Evolutionary conservation across 1,140 invertebrate species (phyloP), one percentile per base, ranked within the genome.

Genomic region (Brachystomella parvula): DNA sequence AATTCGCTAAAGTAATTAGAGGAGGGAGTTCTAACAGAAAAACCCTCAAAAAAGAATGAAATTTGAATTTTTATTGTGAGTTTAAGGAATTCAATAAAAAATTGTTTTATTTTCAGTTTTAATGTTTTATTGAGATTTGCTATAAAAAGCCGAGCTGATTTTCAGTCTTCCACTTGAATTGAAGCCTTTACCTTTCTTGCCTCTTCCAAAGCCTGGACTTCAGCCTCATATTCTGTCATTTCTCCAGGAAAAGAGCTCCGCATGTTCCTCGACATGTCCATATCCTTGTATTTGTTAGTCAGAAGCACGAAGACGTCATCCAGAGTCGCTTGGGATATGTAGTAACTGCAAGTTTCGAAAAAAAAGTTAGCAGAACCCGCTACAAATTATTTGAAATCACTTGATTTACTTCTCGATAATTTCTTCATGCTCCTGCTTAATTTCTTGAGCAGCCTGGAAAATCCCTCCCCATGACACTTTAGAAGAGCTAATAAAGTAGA

Each of bases 291-390:
- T 60, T 67, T 71, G 35, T 71, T 71, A 17, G 69, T 67, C 24
- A 71, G 32, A 9, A 67, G 39, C 33, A 71, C 49, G 32, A 71
- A 71, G 15, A 71, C 31, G 26, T 71, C 69, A 19, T 71, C 69
- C 9, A 71, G 29, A 12, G 53, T 21, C 29, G 56, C 58, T 31
- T 71, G 65, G 2, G 59, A 39, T 0, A 71, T 32, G 28, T 67
- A 62, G 26, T 60, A 70, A 24, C 68, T 70, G 28, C n/a, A 61
- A 24, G 44, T 24, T 63, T 63, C 61, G 44, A 21, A 19, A 31
- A n/a, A 17, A 30, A 17, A 33, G 21, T 60, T 28, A 60, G 12
- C 26, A 17, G 9, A 15, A 31, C 24, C 35, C 17, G 3, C 35
- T 29, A 47, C 0, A 30, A 49, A 21, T 32, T 3, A 61, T 26